Evolutionary conservation across 2,888 invertebrate genomes (phyloP).

Genomic region (Choristoneura rosaceana): DNA sequence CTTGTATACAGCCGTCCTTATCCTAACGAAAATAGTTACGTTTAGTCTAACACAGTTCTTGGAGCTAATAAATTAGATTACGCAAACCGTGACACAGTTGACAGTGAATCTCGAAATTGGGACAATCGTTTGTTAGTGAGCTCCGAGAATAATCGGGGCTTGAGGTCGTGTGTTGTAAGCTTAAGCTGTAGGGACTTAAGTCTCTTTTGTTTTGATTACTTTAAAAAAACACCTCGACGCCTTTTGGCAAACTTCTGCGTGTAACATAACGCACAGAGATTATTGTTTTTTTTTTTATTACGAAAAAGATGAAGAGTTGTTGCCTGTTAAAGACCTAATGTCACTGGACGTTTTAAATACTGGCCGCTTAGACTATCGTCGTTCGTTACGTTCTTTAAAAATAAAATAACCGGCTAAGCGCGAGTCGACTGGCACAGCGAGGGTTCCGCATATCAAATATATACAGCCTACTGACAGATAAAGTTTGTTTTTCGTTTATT

Average conservation of each 20-base stretch:
- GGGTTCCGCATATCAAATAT: too few species aligned
- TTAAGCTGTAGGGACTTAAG: neutral
- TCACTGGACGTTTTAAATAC: too few species aligned
- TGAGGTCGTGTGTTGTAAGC: conserved; percentile 21
- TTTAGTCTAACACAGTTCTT: conserved; percentile 7
- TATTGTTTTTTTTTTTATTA: neutral
- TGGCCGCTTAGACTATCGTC: too few species aligned
- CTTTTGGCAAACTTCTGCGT: too few species aligned
- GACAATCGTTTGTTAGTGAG: conserved; percentile 34
- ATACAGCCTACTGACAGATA: too few species aligned
- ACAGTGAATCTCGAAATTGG: conserved; percentile 23
- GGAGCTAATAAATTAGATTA: conserved; percentile 26
- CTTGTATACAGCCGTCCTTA: neutral
- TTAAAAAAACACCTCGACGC: too few species aligned
- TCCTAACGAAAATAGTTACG: conserved; percentile 13
- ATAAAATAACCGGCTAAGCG: too few species aligned
- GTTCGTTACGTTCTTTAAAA: too few species aligned
- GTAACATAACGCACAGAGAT: too few species aligned
- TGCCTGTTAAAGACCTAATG: too few species aligned
- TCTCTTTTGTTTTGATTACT: neutral
- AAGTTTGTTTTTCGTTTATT: too few species aligned
- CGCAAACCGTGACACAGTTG: conserved; percentile 32
- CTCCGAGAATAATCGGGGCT: conserved; percentile 19
- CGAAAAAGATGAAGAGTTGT: neutral
- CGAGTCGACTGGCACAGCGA: too few species aligned